Conservation (phyloP, 1,140 invertebrate species). For the Drosophila burlai region DNA sequence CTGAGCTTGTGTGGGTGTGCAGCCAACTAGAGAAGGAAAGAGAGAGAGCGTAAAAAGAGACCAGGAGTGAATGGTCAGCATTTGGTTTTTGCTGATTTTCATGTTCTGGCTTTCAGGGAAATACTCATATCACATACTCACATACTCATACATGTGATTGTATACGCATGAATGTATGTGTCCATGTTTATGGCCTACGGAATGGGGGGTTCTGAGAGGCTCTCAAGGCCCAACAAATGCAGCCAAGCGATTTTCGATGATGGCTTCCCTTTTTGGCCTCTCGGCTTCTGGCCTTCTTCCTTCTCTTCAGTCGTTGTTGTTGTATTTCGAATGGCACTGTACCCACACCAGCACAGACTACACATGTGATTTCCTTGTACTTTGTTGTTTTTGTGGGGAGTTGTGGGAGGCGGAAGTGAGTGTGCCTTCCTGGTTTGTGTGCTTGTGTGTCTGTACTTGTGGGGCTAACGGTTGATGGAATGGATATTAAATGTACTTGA, state of each 20-base stretch:
- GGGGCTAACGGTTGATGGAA: constrained; percentile 22
- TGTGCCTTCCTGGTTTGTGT: background rate
- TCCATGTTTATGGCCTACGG: background rate
- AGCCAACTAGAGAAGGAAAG: background rate
- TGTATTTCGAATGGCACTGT: constrained; percentile 21
- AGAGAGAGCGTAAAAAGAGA: constrained; percentile 6
- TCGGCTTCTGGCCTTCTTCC: constrained; percentile 26
- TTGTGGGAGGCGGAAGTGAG: constrained; percentile 28
- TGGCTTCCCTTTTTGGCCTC: constrained; percentile 24
- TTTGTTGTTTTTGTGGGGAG: constrained; percentile 1
- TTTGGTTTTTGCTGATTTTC: constrained; percentile 31
- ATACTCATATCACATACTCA: constrained; percentile 15
- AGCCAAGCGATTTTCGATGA: constrained; percentile 33
- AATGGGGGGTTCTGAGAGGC: constrained; percentile 4
- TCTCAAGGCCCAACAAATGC: constrained; percentile 34
- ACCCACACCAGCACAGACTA: constrained; percentile 17
- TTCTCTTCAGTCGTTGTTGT: constrained; percentile 9
- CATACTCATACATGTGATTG: constrained; percentile 5
- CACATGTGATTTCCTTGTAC: constrained; percentile 5
- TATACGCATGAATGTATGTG: background rate
- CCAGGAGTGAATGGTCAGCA: constrained; percentile 37
- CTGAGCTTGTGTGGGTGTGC: constrained; percentile 37
- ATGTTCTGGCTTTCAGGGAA: constrained; percentile 22
- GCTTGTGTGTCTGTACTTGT: background rate
- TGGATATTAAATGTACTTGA: constrained; percentile 3